These are phyloP conservation scores for Gymnarchus niloticus DNA, from an alignment of 2,113 vertebrate genomes.

Conservation along the genomic window DNA sequence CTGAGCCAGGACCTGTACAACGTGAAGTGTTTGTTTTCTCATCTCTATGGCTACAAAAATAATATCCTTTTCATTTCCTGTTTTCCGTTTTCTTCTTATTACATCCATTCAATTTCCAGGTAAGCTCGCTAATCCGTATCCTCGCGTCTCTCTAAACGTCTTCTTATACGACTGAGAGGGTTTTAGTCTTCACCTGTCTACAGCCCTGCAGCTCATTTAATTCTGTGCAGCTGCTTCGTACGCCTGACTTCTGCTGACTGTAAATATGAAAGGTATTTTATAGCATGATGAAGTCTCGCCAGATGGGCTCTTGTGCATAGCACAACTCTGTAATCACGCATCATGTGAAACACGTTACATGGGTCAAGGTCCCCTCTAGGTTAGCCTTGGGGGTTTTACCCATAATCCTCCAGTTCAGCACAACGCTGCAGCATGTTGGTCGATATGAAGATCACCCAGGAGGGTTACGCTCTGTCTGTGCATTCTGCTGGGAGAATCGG, in stretches of 20 bases:
- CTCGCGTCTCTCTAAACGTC: not conserved
- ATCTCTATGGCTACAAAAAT: not conserved
- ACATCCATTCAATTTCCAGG: not conserved
- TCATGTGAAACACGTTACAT: not conserved
- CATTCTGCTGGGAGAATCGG: not conserved
- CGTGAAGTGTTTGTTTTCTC: not conserved
- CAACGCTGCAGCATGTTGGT: not conserved
- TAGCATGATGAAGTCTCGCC: not conserved
- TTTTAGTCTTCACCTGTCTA: not conserved
- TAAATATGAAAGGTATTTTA: not conserved
- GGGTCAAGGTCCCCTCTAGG: not conserved
- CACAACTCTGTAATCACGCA: not conserved
- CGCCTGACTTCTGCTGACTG: not conserved
- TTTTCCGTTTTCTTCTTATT: not conserved
- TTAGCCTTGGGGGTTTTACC: not conserved
- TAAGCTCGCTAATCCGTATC: not conserved
- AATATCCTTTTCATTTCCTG: constrained; percentile 23
- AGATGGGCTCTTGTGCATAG: not conserved
- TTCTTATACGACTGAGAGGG: not conserved
- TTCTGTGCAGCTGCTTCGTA: not conserved
- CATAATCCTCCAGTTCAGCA: not conserved
- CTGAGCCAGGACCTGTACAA: not conserved
- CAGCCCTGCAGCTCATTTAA: not conserved
- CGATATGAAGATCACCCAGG: not conserved
- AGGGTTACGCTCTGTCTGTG: not conserved